Evolutionary conservation across 2,113 vertebrate species (phyloP).

Genomic region (Pithys albifrons): DNA sequence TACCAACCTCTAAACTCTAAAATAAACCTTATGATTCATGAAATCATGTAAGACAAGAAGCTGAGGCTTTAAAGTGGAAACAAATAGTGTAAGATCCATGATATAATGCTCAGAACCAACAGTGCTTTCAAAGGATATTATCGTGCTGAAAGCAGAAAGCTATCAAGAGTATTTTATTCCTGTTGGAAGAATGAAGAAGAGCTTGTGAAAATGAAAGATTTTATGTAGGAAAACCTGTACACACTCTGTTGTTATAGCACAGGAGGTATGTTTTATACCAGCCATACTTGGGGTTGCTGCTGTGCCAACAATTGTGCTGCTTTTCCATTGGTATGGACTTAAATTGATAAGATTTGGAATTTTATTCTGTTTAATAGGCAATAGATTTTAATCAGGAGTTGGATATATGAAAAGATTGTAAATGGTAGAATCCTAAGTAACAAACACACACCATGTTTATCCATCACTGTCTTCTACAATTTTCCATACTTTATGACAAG

Average conservation of each 20-base stretch:
- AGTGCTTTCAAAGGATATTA: neutral
- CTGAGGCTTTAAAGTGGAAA: neutral
- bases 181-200: neutral
- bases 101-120: neutral
- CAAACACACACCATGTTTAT: accelerated
- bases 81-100: neutral
- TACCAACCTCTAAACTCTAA: neutral
- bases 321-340: neutral
- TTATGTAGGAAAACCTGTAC: neutral
- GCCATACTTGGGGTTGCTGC: neutral
- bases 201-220: neutral
- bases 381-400: neutral
- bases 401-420: neutral
- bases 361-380: neutral
- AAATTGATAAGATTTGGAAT: neutral
- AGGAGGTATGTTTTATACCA: neutral
- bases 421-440: neutral
- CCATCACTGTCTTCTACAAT: neutral
- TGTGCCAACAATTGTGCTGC: neutral
- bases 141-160: neutral
- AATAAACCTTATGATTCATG: neutral
- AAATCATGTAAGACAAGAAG: neutral
- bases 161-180: neutral
- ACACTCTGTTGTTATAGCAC: neutral
- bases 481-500: neutral